phyloP scores from a whole-genome alignment of 2,797 vertebrate species.

The Cryptoblepharus egeriae region DNA sequence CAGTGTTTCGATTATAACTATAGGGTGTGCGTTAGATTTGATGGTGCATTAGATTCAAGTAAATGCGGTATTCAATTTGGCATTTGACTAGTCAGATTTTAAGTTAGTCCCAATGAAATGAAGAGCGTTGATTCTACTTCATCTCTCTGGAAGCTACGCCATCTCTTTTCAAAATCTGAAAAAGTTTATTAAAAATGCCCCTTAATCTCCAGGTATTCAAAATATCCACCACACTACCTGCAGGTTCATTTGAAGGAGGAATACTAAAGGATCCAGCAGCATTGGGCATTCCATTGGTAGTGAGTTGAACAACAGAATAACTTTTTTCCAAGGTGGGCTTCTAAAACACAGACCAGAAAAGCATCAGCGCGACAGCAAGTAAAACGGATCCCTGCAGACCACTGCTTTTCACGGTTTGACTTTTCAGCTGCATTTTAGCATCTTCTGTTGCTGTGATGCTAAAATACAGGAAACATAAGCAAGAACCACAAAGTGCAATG shows the following conservation, averaged over 20 bases:
- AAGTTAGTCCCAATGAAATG: background rate
- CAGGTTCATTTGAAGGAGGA: conserved; percentile 56
- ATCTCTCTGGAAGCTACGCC: background rate
- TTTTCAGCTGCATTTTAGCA: background rate
- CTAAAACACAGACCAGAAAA: conserved; percentile 57
- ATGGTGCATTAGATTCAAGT: too few species aligned
- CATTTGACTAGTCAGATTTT: background rate
- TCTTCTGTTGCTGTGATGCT: background rate
- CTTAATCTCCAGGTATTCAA: background rate
- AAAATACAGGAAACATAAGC: background rate
- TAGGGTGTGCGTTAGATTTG: too few species aligned
- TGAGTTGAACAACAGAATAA: conserved; percentile 52
- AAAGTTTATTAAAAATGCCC: background rate
- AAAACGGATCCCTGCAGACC: background rate
- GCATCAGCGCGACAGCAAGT: background rate
- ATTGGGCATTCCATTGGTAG: conserved; percentile 54
- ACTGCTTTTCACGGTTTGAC: background rate
- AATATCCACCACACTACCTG: conserved; percentile 64
- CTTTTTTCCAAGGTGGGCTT: conserved; percentile 36
- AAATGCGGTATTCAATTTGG: too few species aligned
- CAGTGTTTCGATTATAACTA: too few species aligned
- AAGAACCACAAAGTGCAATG: too few species aligned
- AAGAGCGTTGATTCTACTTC: background rate
- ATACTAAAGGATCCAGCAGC: conserved; percentile 11
- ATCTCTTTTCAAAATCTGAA: background rate